phyloP scores from a whole-genome alignment of 37 sponge, comb jelly and placozoan species.

The Agelas oroides region DNA sequence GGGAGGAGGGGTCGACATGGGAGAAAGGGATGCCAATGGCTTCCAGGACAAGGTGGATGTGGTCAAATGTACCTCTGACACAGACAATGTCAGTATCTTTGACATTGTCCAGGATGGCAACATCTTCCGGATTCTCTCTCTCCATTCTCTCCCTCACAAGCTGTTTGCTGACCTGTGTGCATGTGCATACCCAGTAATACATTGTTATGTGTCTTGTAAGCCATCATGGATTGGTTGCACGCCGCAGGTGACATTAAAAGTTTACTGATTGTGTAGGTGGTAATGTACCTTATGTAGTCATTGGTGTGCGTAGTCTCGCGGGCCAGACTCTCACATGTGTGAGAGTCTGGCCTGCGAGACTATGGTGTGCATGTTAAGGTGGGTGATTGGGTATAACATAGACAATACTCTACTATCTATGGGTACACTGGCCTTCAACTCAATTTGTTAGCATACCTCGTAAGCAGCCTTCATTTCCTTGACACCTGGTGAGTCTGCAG shows the following conservation, averaged over 20 bases:
- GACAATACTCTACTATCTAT: neutral
- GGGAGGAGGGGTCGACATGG: conserved; percentile 33
- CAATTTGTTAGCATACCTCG: conserved; percentile 40
- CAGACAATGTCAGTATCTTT: conserved; percentile 74
- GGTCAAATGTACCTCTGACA: conserved; percentile 80
- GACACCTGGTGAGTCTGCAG: conserved; percentile 36
- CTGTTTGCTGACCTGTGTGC: conserved; percentile 38
- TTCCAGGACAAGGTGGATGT: conserved; percentile 79
- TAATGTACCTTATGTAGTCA: too few species aligned
- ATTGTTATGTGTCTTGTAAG: too few species aligned
- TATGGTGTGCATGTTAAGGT: too few species aligned
- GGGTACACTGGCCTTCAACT: neutral
- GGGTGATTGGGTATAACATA: too few species aligned
- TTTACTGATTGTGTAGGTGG: too few species aligned
- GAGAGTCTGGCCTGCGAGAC: too few species aligned
- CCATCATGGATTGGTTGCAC: too few species aligned
- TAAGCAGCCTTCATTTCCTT: conserved; percentile 77
- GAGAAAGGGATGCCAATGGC: conserved; percentile 72
- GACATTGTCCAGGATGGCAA: conserved; percentile 61
- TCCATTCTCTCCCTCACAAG: conserved; percentile 67
- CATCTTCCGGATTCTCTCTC: conserved; percentile 71
- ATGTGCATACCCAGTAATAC: too few species aligned
- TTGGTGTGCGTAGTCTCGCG: too few species aligned
- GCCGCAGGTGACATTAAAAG: too few species aligned
- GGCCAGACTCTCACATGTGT: too few species aligned